Conservation (phyloP, 2,797 vertebrate species). For the Loris lydekkerianus region DNA sequence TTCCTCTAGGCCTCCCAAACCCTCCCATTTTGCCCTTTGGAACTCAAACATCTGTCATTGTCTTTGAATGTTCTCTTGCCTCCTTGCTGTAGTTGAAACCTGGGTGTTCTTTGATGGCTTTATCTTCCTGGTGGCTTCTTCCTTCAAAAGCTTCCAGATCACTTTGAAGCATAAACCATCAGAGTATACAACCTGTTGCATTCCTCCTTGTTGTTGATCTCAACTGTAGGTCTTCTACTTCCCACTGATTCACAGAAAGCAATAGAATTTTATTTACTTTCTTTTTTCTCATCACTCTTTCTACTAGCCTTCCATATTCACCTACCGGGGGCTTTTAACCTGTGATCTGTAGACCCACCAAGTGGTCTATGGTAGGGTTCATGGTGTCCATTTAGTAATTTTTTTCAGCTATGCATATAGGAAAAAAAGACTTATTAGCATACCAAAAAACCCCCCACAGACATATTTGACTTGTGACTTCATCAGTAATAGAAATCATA, state of each 20-base stretch:
- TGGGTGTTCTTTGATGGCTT: constrained; percentile 74
- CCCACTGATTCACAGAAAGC: constrained; percentile 5
- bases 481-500: not conserved
- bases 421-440: not conserved
- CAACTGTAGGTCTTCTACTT: not conserved
- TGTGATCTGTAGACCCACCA: not conserved
- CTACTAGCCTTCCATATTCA: not conserved
- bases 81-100: constrained; percentile 69
- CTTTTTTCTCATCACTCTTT: not conserved
- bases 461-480: not conserved
- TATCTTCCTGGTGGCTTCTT: constrained; percentile 68
- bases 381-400: constrained; percentile 41
- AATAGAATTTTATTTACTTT: constrained; percentile 52
- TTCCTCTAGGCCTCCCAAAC: constrained; percentile 40
- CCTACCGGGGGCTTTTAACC: constrained; percentile 29
- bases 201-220: constrained; percentile 61
- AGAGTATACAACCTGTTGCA: constrained; percentile 17
- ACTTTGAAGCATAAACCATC: constrained; percentile 60
- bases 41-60: constrained; percentile 52
- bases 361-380: not conserved
- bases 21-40: constrained; percentile 67
- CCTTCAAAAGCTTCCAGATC: constrained; percentile 73
- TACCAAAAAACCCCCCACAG: not conserved
- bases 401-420: not conserved
- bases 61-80: constrained; percentile 68